A percentile compares a stretch with the other conserved stretches of the same genome.
Conservation (phyloP, 2,888 invertebrate genomes). For the Mycalesis mineus region DNA sequence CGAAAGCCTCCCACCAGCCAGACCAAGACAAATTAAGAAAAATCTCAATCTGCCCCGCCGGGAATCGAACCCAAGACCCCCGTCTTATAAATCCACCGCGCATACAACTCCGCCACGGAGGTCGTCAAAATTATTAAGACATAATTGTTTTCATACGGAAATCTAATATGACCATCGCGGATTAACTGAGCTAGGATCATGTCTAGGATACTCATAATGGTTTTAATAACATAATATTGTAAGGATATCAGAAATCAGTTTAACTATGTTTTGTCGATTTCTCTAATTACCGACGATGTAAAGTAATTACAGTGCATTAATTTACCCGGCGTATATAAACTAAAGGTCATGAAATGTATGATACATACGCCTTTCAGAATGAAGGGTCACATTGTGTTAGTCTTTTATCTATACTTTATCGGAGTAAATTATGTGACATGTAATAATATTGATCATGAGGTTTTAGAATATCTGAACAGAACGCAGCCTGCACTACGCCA, state of each 20-base stretch:
- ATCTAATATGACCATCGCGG: too few relatives aligned
- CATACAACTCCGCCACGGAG: too few relatives aligned
- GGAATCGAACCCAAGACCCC: too few relatives aligned
- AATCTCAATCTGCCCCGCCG: too few relatives aligned
- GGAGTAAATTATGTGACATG: not conserved
- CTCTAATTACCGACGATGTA: not conserved
- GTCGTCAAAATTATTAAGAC: too few relatives aligned
- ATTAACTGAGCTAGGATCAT: too few relatives aligned
- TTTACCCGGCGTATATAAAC: not conserved
- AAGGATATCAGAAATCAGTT: not conserved
- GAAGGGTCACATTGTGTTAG: slow-evolving; percentile 19
- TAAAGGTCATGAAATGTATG: not conserved
- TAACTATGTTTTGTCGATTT: not conserved
- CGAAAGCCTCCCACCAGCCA: too few relatives aligned
- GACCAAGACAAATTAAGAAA: too few relatives aligned
- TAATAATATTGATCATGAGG: not conserved
- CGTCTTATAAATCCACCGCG: too few relatives aligned
- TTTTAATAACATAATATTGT: not conserved
- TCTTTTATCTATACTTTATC: slow-evolving; percentile 17
- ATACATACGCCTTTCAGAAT: slow-evolving; percentile 2
- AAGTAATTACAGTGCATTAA: not conserved
- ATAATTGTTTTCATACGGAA: too few relatives aligned
- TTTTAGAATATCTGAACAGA: slow-evolving; percentile 22
- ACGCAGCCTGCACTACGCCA: slow-evolving; percentile 38
- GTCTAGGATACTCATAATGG: not conserved